Conservation (phyloP, 2,113 vertebrate species). For the Hydrolagus affinis region DNA sequence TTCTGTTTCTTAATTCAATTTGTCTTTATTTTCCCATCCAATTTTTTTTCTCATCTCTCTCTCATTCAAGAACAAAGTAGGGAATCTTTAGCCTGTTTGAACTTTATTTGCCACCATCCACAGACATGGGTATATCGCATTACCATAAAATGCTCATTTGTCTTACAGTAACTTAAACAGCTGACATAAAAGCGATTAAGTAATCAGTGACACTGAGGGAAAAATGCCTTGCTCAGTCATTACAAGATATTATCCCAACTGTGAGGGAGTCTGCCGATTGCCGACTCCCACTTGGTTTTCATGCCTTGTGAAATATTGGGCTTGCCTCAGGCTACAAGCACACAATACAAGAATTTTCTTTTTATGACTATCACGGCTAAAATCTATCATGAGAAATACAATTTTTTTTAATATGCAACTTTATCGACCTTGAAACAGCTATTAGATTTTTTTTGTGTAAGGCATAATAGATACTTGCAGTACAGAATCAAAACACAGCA, state of each 20-base stretch:
- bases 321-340: neutral
- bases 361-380: slow-evolving; percentile 1
- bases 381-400: slow-evolving; percentile 23
- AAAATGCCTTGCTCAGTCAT: slow-evolving; percentile 34
- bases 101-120: neutral
- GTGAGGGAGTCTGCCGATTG: slow-evolving; percentile 33
- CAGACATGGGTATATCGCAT: slow-evolving; percentile 35
- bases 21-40: neutral
- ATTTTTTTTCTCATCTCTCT: neutral
- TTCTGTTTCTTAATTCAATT: neutral
- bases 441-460: neutral
- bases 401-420: slow-evolving; percentile 18
- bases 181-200: slow-evolving; percentile 39
- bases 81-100: neutral
- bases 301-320: neutral
- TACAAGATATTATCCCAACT: slow-evolving; percentile 33
- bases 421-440: slow-evolving; percentile 30
- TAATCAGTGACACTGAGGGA: slow-evolving; percentile 35
- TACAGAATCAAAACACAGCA: neutral
- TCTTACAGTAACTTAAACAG: slow-evolving; percentile 38
- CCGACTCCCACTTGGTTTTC: neutral
- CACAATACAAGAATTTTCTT: slow-evolving; percentile 2
- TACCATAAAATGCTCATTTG: slow-evolving; percentile 36
- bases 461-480: neutral
- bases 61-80: neutral